Evolutionary conservation across 2,888 invertebrate genomes (phyloP).

Genomic region (Pammene fasciana): DNA sequence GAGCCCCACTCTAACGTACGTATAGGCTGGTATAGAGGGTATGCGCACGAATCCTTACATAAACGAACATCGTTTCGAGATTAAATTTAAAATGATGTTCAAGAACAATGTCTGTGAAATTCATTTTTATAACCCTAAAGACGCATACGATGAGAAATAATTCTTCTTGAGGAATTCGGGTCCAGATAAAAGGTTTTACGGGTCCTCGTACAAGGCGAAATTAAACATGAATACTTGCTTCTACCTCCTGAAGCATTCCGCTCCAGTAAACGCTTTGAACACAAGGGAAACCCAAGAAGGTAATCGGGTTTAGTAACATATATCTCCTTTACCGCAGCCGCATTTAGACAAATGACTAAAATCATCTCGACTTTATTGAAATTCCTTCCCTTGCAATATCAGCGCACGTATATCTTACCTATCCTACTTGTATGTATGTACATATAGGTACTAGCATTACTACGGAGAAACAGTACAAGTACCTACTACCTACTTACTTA

Average conservation of each 20-base stretch:
- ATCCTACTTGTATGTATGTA: not conserved
- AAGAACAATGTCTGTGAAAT: conserved; percentile 36
- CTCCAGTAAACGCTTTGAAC: conserved; percentile 79
- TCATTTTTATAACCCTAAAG: conserved; percentile 41
- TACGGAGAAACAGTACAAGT: too few relatives aligned
- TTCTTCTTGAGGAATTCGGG: conserved; percentile 68
- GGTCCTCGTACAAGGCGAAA: conserved; percentile 70
- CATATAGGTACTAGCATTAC: not conserved
- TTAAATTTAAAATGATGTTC: conserved; percentile 40
- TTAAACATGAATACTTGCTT: conserved; percentile 82
- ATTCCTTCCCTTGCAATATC: conserved; percentile 44
- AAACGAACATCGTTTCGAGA: conserved; percentile 29
- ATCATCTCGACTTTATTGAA: conserved; percentile 59
- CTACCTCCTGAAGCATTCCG: conserved; percentile 81
- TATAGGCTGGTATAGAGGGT: not conserved
- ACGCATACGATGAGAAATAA: conserved; percentile 47
- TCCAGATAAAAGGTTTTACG: conserved; percentile 73
- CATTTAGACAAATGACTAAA: conserved; percentile 64
- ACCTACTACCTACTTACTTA: too few relatives aligned
- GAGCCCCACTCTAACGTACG: not conserved
- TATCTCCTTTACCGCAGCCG: conserved; percentile 58
- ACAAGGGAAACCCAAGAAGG: conserved; percentile 69
- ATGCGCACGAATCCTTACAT: conserved; percentile 21
- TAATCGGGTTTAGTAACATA: conserved; percentile 70
- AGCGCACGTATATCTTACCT: conserved; percentile 35